Percentiles rank a stretch among this genome's conserved stretches.
phyloP scores from a whole-genome alignment of 2,797 vertebrate species.

The Eulemur rubriventer region DNA sequence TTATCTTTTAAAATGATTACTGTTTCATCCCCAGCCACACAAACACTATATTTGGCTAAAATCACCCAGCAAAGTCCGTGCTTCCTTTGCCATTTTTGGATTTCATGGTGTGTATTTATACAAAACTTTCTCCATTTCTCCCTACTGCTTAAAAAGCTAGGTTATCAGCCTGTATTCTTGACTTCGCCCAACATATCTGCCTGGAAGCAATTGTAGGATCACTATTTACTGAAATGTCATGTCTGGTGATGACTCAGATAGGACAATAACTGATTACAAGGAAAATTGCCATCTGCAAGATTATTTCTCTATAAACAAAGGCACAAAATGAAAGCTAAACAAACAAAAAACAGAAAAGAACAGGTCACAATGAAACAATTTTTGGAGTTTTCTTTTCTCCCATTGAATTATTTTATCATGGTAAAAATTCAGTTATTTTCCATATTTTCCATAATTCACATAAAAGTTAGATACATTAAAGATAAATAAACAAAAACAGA shows the following conservation, averaged over 20 bases:
- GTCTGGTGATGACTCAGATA: constrained; percentile 43
- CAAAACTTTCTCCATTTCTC: neutral
- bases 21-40: neutral
- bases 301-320: constrained; percentile 52
- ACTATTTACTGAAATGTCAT: constrained; percentile 35
- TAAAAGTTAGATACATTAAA: neutral
- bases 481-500: constrained; percentile 8
- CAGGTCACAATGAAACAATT: constrained; percentile 26
- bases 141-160: neutral
- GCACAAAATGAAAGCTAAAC: constrained; percentile 54
- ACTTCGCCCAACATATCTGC: constrained; percentile 24
- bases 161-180: constrained; percentile 17
- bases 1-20: constrained; percentile 14
- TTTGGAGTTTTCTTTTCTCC: neutral
- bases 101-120: neutral
- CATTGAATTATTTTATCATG: neutral
- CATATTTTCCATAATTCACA: neutral
- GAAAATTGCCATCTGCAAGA: constrained; percentile 46
- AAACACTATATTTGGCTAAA: constrained; percentile 9
- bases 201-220: constrained; percentile 33
- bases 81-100: constrained; percentile 14
- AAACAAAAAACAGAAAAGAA: neutral
- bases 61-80: neutral
- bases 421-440: constrained; percentile 37
- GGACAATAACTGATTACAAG: constrained; percentile 45